Evolutionary conservation across 2,113 vertebrate species (phyloP), one percentile per base, ranked within the genome.

Genomic region (Ibidorhyncha struthersii): DNA sequence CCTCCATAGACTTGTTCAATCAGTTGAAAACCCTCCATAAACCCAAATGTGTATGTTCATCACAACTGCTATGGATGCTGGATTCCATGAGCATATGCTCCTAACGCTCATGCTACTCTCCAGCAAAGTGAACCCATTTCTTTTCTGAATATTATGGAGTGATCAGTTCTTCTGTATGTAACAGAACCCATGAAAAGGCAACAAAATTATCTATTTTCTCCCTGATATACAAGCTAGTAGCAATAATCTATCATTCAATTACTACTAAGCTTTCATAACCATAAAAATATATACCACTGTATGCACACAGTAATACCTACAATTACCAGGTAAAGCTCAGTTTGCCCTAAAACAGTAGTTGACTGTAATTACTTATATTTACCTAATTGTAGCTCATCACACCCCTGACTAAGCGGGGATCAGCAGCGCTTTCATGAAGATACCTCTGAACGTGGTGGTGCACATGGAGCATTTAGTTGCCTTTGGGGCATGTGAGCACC

Each of bases 371-470:
- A 83, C 71, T 58, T 47, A 1, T 22, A 94, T 91, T 92, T 82
- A 50, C 49, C 43, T 89, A 89, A 90, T 89, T 97, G 79, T 67
- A 81, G 38, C 72, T 89, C 78, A 40, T 70, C 79, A 59, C 38
- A 15, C 17, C 62, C 82, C 82, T 94, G 71, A 45, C 69, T 50
- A 22, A 50, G 52, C 20, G 6, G 43, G 16, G 22, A 43, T 22
- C 59, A 73, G 82, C 41, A 73, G 76, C 50, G 6, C 50, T 74
- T 58, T 29, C 32, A 23, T 23, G n/a, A n/a, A 71, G 53, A 66
- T 6, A 4, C 34, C 76, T 88, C 74, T 40, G 36, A 70, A 52
- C 5, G 0, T 2, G 21, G 53, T 26, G 59, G 38, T 43, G 61
- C 30, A 4, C n/a, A 19, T 0, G 26, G 69, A 71, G 52, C 12